phyloP scores from a whole-genome alignment of 37 sponge, comb jelly and placozoan species.

The Hormiphora californensis region DNA sequence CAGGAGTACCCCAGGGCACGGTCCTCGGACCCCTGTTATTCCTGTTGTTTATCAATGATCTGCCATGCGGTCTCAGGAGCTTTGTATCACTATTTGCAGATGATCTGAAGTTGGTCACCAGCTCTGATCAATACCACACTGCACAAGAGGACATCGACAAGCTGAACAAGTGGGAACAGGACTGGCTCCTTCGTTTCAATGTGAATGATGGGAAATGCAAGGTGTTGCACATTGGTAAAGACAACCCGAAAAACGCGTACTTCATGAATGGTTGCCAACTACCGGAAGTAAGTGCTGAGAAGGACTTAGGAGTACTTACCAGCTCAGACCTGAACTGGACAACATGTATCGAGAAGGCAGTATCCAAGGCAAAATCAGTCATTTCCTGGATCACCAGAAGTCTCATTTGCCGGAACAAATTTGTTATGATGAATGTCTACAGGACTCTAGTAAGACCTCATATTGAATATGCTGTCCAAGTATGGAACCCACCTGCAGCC shows the following conservation, averaged over 20 bases:
- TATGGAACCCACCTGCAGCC: slow-evolving; percentile 4
- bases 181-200: slow-evolving; percentile 25
- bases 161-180: slow-evolving; percentile 2
- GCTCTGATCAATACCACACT: background rate
- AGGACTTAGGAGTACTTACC: background rate
- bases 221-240: background rate
- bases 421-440: slow-evolving; percentile 16
- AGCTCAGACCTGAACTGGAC: slow-evolving; percentile 2
- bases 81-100: slow-evolving; percentile 35
- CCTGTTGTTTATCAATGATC: slow-evolving; percentile 38
- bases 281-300: background rate
- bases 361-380: slow-evolving; percentile 37
- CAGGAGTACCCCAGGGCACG: slow-evolving; percentile 29
- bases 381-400: background rate
- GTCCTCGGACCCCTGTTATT: slow-evolving; percentile 31
- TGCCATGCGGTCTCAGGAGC: background rate
- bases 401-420: slow-evolving; percentile 1
- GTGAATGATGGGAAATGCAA: slow-evolving; percentile 40
- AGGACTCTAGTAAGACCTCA: slow-evolving; percentile 32
- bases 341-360: background rate
- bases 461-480: slow-evolving; percentile 16
- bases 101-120: background rate
- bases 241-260: background rate
- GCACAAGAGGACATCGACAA: slow-evolving; percentile 16
- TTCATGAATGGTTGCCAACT: background rate